Percentiles rank a stretch among this genome's conserved stretches.
Conservation (phyloP, 2,888 invertebrate species). For the Tanytarsus gracilentus region DNA sequence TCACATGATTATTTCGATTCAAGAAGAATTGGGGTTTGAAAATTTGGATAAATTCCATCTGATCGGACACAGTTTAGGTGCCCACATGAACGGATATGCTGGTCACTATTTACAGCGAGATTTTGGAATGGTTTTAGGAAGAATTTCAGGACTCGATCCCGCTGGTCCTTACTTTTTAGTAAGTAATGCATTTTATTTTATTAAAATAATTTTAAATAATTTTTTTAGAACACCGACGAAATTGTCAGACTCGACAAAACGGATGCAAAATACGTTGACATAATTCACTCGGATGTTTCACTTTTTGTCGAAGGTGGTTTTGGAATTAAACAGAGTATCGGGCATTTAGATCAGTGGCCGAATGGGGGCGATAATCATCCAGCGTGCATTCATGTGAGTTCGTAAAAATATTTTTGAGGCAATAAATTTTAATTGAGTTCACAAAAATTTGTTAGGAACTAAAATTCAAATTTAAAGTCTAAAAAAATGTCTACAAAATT, state of each 20-base stretch:
- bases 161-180: not conserved
- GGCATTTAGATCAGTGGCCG: constrained; percentile 86
- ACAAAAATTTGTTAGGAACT: no score
- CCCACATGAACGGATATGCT: constrained; percentile 77
- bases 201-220: no score
- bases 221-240: constrained; percentile 45
- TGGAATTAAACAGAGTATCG: constrained; percentile 72
- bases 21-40: constrained; percentile 47
- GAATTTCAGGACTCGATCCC: constrained; percentile 46
- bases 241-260: constrained; percentile 74
- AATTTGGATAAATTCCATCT: constrained; percentile 63
- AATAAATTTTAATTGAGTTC: not conserved
- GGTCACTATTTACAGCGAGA: constrained; percentile 55
- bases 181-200: no score
- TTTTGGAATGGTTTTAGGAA: constrained; percentile 59
- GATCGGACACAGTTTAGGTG: constrained; percentile 80
- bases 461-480: no score
- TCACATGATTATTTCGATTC: constrained; percentile 52
- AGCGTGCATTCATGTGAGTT: constrained; percentile 40
- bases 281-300: constrained; percentile 79
- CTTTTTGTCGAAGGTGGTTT: constrained; percentile 67
- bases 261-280: constrained; percentile 82
- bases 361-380: constrained; percentile 80
- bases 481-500: no score
- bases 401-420: not conserved